Evolutionary conservation across 1,140 invertebrate species (phyloP), one percentile per base, ranked within the genome.

Genomic region (Zaprionus nigranus): DNA sequence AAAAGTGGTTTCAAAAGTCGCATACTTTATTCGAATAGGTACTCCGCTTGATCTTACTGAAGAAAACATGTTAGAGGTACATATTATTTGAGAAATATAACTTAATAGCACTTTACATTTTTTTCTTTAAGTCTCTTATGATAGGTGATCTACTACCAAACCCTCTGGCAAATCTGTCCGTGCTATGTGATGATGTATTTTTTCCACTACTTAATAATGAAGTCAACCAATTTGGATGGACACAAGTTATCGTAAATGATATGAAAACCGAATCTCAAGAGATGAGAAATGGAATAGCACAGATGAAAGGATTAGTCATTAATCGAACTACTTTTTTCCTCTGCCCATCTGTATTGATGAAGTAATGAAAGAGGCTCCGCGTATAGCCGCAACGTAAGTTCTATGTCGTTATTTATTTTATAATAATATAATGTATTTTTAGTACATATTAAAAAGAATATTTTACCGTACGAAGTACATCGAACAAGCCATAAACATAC

Each of bases 101-200:
- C 30, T 5, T 30, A 15, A 13, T 15, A 5, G 1, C 11, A 53
- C 3, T 20, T 12, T 56, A 12, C 11, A 65, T 22, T 9, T 30
- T 9, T 30, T 30, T 30, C 28, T 7, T 30, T 9, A 9, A 91
- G 86, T 61, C 70, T 1, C 71, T 91, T 9, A 78, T 87, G 74
- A 75, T 84, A 68, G 88, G 88, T 11, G 88, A 91, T 64, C 57
- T 91, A 22, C 43, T 97, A 82, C 94, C 95, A 1, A 95, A 95
- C 80, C 95, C 96, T 1, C 92, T 97, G 6, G 96, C 97, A 22
- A 96, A 97, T 91, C 88, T 97, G 1, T 94, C 95, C 5, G 94
- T 95, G n/a, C 94, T 97, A 49, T 94, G 97, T 26, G 96, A 97
- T 91, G 95, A 97, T 83, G 96, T 97, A 90, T 80, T 96, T 20